These are phyloP conservation scores for Ophion costatus DNA, from an alignment of 2,888 invertebrate species.

Conservation along the genomic window DNA sequence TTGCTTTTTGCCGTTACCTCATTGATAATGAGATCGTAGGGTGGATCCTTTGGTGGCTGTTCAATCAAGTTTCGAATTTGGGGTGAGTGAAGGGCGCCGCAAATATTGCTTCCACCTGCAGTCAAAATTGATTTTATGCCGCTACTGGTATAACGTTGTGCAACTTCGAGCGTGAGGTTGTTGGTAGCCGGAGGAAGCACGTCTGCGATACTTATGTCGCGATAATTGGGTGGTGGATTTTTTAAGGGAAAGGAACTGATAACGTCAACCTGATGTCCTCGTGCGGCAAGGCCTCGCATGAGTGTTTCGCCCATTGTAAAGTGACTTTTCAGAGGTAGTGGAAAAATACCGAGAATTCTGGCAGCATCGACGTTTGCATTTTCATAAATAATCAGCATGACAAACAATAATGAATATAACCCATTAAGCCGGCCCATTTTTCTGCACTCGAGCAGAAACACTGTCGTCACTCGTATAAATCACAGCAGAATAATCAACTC, in stretches of 20 bases:
- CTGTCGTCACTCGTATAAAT: too few species aligned
- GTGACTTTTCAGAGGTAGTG: slow-evolving; percentile 84
- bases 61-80: slow-evolving; percentile 26
- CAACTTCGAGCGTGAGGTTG: slow-evolving; percentile 70
- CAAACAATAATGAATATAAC: background rate
- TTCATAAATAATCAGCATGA: slow-evolving; percentile 16
- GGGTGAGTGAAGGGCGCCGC: slow-evolving; percentile 16
- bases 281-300: slow-evolving; percentile 82
- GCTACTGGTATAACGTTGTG: slow-evolving; percentile 11
- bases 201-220: slow-evolving; percentile 72
- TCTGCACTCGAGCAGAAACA: too few species aligned
- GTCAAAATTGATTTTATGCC: background rate
- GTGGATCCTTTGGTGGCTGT: slow-evolving; percentile 39
- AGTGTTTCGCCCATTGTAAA: slow-evolving; percentile 83
- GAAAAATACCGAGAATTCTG: slow-evolving; percentile 83
- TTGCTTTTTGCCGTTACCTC: slow-evolving; percentile 13
- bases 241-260: slow-evolving; percentile 77
- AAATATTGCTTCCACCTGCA: background rate
- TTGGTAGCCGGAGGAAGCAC: slow-evolving; percentile 67
- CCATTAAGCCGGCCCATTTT: too few species aligned
- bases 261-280: slow-evolving; percentile 84
- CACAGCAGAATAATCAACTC: too few species aligned
- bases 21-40: slow-evolving; percentile 38
- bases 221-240: slow-evolving; percentile 75
- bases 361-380: slow-evolving; percentile 24